Conservation (phyloP, 2,113 vertebrate genomes). For the Calidris pugnax region DNA sequence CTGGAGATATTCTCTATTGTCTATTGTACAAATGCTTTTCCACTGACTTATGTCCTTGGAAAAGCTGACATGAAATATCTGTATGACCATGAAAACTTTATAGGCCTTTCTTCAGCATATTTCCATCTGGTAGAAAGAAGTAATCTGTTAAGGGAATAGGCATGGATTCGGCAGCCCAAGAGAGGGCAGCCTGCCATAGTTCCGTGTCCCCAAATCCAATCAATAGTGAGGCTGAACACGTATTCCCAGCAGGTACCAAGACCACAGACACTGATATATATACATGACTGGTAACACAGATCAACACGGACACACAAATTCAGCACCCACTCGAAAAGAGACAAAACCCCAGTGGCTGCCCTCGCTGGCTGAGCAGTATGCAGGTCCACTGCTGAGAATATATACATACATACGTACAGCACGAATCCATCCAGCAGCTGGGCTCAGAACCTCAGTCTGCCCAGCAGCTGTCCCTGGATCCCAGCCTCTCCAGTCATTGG, state of each 20-base stretch:
- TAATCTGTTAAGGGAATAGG: not conserved
- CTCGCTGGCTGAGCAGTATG: not conserved
- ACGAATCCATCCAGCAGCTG: not conserved
- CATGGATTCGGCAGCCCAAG: not conserved
- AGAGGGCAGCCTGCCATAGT: not conserved
- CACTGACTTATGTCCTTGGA: not conserved
- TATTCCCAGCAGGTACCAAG: not conserved
- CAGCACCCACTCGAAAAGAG: not conserved
- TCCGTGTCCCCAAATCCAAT: not conserved
- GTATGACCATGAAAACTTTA: not conserved
- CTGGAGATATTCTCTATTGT: not conserved
- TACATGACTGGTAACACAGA: not conserved
- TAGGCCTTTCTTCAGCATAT: not conserved
- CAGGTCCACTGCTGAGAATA: not conserved
- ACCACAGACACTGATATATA: too few relatives aligned
- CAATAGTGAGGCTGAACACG: not conserved
- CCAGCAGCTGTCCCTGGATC: not conserved
- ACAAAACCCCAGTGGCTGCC: not conserved
- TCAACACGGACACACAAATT: not conserved
- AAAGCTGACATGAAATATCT: not conserved
- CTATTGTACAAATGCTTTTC: not conserved
- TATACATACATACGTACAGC: fast-evolving
- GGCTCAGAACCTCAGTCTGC: not conserved
- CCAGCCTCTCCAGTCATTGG: not conserved
- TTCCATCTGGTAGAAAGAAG: not conserved